These are phyloP conservation scores for Oedothorax gibbosus DNA, from an alignment of 1,140 invertebrate genomes.

Conservation along the genomic window DNA sequence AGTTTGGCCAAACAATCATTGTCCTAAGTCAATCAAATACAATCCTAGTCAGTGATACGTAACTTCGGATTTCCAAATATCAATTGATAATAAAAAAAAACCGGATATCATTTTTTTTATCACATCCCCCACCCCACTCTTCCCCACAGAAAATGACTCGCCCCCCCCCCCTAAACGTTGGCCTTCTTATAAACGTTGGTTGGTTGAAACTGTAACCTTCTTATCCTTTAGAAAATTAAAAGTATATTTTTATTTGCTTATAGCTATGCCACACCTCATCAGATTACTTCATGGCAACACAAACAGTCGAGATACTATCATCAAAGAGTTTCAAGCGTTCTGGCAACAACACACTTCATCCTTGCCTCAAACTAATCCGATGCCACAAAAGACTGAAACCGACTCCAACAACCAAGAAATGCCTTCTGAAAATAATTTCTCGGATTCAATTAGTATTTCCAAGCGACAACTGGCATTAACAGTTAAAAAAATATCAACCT, in stretches of 20 bases:
- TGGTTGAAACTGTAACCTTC: no score
- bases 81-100: no score
- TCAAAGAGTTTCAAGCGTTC: slow-evolving; percentile 76
- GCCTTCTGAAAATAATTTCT: neutral
- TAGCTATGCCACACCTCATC: slow-evolving; percentile 76
- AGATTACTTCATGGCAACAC: slow-evolving; percentile 78
- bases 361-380: slow-evolving; percentile 39
- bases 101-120: no score
- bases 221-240: no score
- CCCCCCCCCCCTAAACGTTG: no score
- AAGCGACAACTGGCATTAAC: slow-evolving; percentile 34
- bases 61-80: no score
- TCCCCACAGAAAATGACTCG: no score
- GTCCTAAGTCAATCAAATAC: no score
- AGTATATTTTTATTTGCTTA: neutral
- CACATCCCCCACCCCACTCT: no score
- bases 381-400: slow-evolving; percentile 70
- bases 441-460: slow-evolving; percentile 67
- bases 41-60: no score
- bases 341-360: slow-evolving; percentile 68
- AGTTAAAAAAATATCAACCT: slow-evolving; percentile 46
- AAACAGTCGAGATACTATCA: slow-evolving; percentile 73
- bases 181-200: no score
- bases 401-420: slow-evolving; percentile 68
- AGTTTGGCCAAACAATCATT: no score